Conservation (phyloP, 2,797 vertebrate species). For the Tragopan temminckii region DNA sequence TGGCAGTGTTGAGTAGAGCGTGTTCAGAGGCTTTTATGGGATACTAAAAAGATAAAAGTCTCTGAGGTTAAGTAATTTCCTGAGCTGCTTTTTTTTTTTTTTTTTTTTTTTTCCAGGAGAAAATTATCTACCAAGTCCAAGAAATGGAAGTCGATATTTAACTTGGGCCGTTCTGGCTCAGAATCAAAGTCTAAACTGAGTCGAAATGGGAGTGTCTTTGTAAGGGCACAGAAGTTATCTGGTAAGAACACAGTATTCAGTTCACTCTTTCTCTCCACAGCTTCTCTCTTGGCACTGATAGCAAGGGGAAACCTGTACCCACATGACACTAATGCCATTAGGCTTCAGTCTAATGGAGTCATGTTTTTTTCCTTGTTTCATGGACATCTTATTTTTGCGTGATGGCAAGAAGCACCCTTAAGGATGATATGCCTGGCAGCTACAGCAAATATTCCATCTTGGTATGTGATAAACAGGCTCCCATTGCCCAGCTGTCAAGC, state of each 20-base stretch:
- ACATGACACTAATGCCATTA: not conserved
- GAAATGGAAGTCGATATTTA: slow-evolving; percentile 99
- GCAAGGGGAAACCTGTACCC: not conserved
- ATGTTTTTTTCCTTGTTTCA: not conserved
- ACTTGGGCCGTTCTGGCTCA: slow-evolving; percentile 91
- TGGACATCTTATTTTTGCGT: not conserved
- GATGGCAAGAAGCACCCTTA: not conserved
- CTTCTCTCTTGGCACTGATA: not conserved
- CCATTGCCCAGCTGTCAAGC: not conserved
- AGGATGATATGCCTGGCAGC: not conserved
- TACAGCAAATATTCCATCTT: slow-evolving; percentile 3
- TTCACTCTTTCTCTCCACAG: not conserved
- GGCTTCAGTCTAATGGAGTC: not conserved
- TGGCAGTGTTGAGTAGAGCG: not conserved
- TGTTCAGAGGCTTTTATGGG: not conserved
- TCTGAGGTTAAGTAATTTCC: not conserved
- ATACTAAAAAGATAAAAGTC: not conserved
- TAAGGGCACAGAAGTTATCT: slow-evolving; percentile 89
- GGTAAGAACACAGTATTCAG: slow-evolving; percentile 79
- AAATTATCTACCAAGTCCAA: slow-evolving; percentile 97
- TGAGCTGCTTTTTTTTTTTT: slow-evolving; percentile 27
- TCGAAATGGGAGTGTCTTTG: slow-evolving; percentile 96
- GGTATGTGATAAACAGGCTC: not conserved
- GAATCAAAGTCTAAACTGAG: slow-evolving; percentile 96
- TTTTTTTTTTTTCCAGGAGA: slow-evolving; percentile 84